phyloP scores from a whole-genome alignment of 1,140 invertebrate species.

The Sitophilus oryzae region DNA sequence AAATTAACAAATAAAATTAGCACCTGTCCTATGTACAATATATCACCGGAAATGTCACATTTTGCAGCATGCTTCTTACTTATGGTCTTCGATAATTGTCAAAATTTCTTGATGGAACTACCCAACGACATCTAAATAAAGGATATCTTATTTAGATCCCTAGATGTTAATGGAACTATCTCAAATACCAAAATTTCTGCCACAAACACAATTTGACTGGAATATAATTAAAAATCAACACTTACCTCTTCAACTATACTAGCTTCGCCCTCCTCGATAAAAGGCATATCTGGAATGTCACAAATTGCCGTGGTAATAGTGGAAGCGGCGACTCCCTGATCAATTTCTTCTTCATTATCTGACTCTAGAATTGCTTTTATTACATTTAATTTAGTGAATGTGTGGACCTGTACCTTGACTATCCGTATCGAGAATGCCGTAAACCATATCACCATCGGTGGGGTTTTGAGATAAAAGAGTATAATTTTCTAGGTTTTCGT shows the following conservation, averaged over 20 bases:
- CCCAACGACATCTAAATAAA: no score
- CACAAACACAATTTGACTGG: neutral
- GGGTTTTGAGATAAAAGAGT: constrained; percentile 18
- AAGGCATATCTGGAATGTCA: neutral
- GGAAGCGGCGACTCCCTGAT: no score
- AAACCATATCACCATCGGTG: constrained; percentile 7
- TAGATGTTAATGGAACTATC: no score
- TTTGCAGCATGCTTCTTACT: no score
- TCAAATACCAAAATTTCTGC: no score
- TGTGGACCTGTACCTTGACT: constrained; percentile 7
- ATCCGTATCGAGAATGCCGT: neutral
- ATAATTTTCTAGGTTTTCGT: neutral
- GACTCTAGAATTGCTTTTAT: constrained; percentile 4
- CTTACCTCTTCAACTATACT: constrained; percentile 6
- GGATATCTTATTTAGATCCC: no score
- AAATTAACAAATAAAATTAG: no score
- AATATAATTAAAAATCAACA: neutral
- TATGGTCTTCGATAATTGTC: no score
- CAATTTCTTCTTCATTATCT: constrained; percentile 2
- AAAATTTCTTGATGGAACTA: no score
- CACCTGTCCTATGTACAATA: no score
- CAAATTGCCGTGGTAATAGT: neutral
- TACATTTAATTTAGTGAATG: neutral
- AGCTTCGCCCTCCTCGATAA: neutral
- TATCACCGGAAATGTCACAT: no score